Conservation (phyloP, 1,140 invertebrate species). For the Oryctes rhinoceros region DNA sequence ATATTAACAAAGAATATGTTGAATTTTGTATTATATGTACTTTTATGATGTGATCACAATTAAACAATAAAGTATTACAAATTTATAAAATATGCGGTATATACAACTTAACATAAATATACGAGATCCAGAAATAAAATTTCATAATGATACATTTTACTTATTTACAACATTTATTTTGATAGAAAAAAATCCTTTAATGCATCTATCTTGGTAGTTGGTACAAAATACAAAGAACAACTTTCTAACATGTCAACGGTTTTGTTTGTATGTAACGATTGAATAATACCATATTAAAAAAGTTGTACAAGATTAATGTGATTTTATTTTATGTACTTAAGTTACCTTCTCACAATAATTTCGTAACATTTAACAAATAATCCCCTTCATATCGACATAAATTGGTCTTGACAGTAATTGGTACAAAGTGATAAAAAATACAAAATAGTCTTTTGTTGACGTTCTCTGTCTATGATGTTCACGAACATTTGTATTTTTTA, state of each 20-base stretch:
- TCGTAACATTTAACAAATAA: slow-evolving; percentile 8
- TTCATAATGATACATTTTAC: slow-evolving; percentile 3
- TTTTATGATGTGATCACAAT: slow-evolving; percentile 41
- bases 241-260: neutral
- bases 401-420: slow-evolving; percentile 28
- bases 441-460: slow-evolving; percentile 21
- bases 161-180: slow-evolving; percentile 29
- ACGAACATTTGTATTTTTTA: slow-evolving; percentile 21
- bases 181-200: neutral
- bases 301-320: neutral
- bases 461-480: neutral
- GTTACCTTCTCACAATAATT: neutral
- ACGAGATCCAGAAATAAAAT: slow-evolving; percentile 37
- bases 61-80: slow-evolving; percentile 37
- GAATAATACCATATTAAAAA: neutral
- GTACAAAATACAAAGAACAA: slow-evolving; percentile 22
- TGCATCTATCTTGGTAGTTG: neutral
- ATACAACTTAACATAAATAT: slow-evolving; percentile 40
- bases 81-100: slow-evolving; percentile 37
- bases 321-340: neutral
- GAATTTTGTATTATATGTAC: slow-evolving; percentile 38
- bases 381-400: neutral
- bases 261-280: neutral
- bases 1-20: neutral
- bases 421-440: slow-evolving; percentile 31